Conservation (phyloP, 2,113 vertebrate genomes). For the Todiramphus chloris region DNA sequence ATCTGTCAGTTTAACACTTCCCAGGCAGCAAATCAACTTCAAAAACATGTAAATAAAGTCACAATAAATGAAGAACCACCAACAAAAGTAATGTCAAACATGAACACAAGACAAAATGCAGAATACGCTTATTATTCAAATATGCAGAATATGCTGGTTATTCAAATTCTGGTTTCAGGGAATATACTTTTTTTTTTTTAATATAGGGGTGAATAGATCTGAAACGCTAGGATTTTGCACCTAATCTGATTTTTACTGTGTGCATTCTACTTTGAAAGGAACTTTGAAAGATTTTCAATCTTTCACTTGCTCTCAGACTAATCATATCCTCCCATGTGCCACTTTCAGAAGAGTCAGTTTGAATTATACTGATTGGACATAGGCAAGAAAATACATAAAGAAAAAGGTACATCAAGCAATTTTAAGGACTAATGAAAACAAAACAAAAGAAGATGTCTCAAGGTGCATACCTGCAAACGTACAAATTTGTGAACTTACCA, state of each 20-base stretch:
- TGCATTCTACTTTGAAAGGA: not conserved
- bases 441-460: not conserved
- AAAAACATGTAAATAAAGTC: not conserved
- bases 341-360: not conserved
- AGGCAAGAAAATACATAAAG: not conserved
- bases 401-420: not conserved
- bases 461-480: too few species aligned
- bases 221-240: not conserved
- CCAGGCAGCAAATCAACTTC: not conserved
- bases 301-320: not conserved
- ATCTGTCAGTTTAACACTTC: not conserved
- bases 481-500: not conserved
- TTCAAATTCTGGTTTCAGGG: not conserved
- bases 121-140: not conserved
- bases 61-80: not conserved
- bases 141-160: not conserved
- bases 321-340: not conserved
- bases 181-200: not conserved
- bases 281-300: not conserved
- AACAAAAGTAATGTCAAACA: not conserved
- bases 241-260: not conserved
- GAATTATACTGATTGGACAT: not conserved
- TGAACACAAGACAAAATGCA: not conserved
- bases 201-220: not conserved
- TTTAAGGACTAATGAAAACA: not conserved